Evolutionary conservation across 23 tunicate species (phyloP).

Genomic region (Diplosoma virens): DNA sequence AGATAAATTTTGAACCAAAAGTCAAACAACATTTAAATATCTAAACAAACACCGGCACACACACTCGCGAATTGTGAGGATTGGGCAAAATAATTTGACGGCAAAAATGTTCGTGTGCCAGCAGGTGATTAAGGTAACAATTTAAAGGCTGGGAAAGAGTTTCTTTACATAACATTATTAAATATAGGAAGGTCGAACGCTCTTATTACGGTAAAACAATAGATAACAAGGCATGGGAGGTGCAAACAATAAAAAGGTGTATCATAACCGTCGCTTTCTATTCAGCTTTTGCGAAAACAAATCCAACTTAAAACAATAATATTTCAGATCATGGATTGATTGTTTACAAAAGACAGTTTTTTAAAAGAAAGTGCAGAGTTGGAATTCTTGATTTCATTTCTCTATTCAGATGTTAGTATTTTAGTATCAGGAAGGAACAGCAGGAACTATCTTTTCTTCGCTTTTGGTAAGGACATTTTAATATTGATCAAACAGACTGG

Average conservation of each 20-base stretch:
- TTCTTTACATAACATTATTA: background rate
- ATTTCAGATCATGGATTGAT: background rate
- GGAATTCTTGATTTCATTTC: no score
- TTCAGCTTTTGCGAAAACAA: background rate
- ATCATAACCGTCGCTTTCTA: background rate
- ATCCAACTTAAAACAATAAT: background rate
- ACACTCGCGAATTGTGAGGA: no score
- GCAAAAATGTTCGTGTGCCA: no score
- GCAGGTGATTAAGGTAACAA: background rate
- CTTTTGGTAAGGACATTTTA: no score
- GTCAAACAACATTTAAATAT: no score
- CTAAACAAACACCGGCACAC: no score
- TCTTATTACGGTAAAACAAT: slow-evolving; percentile 16
- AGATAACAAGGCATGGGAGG: slow-evolving; percentile 34
- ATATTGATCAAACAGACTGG: no score
- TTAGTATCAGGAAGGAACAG: no score
- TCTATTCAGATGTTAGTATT: no score
- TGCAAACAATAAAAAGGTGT: slow-evolving; percentile 16
- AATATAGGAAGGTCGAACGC: slow-evolving; percentile 29
- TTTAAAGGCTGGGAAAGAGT: background rate
- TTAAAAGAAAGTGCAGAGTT: background rate
- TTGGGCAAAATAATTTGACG: no score
- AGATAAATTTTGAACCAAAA: no score
- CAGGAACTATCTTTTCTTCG: no score
- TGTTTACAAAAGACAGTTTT: slow-evolving; percentile 9